Percentiles rank a stretch among this genome's conserved stretches.
Conservation (phyloP, 1,140 invertebrate genomes). For the Centruroides sculpturatus region DNA sequence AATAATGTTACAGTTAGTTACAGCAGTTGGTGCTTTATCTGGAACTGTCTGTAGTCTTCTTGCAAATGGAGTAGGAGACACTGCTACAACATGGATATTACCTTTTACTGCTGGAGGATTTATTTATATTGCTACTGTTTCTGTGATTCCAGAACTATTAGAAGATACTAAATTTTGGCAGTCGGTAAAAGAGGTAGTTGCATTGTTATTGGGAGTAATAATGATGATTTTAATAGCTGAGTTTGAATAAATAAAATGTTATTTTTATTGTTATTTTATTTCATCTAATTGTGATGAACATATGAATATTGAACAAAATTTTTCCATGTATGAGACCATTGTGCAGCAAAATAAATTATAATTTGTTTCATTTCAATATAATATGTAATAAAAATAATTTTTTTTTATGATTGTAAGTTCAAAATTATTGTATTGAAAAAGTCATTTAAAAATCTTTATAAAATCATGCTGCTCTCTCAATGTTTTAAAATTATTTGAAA, state of each 20-base stretch:
- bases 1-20: conserved; percentile 77
- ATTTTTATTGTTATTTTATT: too few relatives aligned
- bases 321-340: too few relatives aligned
- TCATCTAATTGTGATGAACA: too few relatives aligned
- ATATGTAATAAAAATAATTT: too few relatives aligned
- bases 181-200: conserved; percentile 68
- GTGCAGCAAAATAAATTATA: too few relatives aligned
- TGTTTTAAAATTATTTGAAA: too few relatives aligned
- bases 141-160: conserved; percentile 85
- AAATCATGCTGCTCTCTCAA: too few relatives aligned
- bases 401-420: too few relatives aligned
- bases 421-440: too few relatives aligned
- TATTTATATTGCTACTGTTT: conserved; percentile 95
- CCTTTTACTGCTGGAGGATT: conserved; percentile 96
- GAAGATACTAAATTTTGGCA: conserved; percentile 69
- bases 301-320: too few relatives aligned
- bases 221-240: conserved; percentile 86
- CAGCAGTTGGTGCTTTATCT: conserved; percentile 83
- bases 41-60: conserved; percentile 76
- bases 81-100: conserved; percentile 68
- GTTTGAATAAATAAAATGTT: conserved; percentile 48
- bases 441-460: too few relatives aligned
- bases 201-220: conserved; percentile 64
- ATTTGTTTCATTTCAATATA: too few relatives aligned
- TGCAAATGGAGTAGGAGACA: conserved; percentile 52